These are phyloP conservation scores for Sus scrofa DNA, from an alignment of 2,113 vertebrate species.

Conservation along the genomic window T2T-Sscrofa CM000813.6:1273501-1274000, in stretches of 20 bases:
- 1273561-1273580: fast-evolving
- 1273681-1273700: not conserved
- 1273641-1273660: fast-evolving
- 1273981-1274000: fast-evolving
- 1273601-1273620: fast-evolving
- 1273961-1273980: fast-evolving
- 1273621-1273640: not conserved
- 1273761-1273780: fast-evolving
- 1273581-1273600: fast-evolving
- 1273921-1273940: not conserved
- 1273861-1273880: fast-evolving
- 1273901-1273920: fast-evolving
- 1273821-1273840: not conserved
- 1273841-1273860: fast-evolving
- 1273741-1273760: fast-evolving
- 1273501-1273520: fast-evolving
- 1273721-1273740: not conserved
- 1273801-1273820: not conserved
- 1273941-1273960: not conserved
- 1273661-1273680: fast-evolving
- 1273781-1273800: not conserved
- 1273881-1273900: fast-evolving
- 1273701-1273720: no score
- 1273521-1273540: not conserved
- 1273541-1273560: fast-evolving